A percentile compares a stretch with the other conserved stretches of the same genome.
These are phyloP conservation scores for Sprattus sprattus DNA, from an alignment of 2,113 vertebrate genomes.

Conservation along the genomic window DNA sequence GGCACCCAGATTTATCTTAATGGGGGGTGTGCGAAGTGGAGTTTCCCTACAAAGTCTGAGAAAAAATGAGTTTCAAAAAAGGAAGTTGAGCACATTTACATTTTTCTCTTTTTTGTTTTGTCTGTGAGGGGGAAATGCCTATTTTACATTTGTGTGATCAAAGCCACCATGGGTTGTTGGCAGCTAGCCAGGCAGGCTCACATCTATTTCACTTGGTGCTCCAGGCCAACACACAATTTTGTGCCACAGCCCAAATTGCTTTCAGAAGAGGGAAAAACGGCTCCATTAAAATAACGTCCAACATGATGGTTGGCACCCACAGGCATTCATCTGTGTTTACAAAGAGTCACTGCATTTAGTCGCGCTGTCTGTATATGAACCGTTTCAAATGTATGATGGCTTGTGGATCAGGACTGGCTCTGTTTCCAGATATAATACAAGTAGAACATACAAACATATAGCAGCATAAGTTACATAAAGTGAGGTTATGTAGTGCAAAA, in stretches of 20 bases:
- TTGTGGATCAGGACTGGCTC: background rate
- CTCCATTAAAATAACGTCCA: background rate
- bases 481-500: too few relatives aligned
- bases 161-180: background rate
- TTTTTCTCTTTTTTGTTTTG: background rate
- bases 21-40: background rate
- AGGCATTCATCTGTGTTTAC: background rate
- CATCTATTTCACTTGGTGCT: background rate
- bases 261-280: background rate
- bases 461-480: too few relatives aligned
- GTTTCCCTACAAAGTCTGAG: background rate
- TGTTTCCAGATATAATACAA: too few relatives aligned
- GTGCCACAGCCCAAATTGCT: background rate
- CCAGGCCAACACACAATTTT: background rate
- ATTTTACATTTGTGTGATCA: background rate
- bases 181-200: background rate
- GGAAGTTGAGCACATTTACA: background rate
- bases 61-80: background rate
- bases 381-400: background rate
- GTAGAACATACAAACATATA: too few relatives aligned
- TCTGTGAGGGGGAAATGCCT: background rate
- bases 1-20: background rate
- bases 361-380: background rate
- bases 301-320: background rate
- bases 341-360: background rate